Percentiles rank a stretch among this genome's conserved stretches.
Conservation (phyloP, 2,797 vertebrate genomes). For the Chromobotia macracanthus region DNA sequence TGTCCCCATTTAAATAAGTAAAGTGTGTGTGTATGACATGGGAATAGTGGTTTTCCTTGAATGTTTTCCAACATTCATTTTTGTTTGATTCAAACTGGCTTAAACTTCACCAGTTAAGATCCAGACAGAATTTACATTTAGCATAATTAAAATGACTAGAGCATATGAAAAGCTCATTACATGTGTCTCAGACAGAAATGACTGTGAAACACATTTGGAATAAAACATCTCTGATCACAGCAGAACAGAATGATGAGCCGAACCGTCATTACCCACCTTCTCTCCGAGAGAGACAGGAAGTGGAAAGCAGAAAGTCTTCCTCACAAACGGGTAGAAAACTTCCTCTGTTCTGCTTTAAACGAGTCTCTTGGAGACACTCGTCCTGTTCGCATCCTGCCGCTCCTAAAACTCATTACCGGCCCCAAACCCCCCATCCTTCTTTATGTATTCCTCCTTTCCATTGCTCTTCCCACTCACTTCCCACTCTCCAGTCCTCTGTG, state of each 20-base stretch:
- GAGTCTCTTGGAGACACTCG: constrained; percentile 59
- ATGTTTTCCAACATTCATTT: constrained; percentile 1
- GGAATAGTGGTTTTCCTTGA: constrained; percentile 22
- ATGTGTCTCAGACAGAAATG: neutral
- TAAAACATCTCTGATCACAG: neutral
- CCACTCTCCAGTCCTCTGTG: constrained; percentile 45
- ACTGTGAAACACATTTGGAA: constrained; percentile 30
- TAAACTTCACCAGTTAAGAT: too few relatives aligned
- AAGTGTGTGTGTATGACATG: neutral
- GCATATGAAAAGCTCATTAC: neutral
- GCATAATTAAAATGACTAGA: neutral
- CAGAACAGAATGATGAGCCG: constrained; percentile 2
- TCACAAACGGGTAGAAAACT: constrained; percentile 57
- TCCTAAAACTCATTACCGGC: constrained; percentile 64
- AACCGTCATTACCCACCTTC: constrained; percentile 33
- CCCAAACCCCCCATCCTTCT: constrained; percentile 56
- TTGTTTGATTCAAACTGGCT: constrained; percentile 4
- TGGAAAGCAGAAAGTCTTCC: constrained; percentile 65
- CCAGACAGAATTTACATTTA: neutral
- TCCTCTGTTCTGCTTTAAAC: constrained; percentile 65
- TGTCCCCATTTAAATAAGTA: too few relatives aligned
- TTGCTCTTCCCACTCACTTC: constrained; percentile 31
- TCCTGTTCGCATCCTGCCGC: constrained; percentile 66
- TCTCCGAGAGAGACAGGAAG: constrained; percentile 26
- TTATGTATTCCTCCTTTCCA: constrained; percentile 40